Conservation (phyloP, 2,888 invertebrate species). For the Drosophila heteroneura region DNA sequence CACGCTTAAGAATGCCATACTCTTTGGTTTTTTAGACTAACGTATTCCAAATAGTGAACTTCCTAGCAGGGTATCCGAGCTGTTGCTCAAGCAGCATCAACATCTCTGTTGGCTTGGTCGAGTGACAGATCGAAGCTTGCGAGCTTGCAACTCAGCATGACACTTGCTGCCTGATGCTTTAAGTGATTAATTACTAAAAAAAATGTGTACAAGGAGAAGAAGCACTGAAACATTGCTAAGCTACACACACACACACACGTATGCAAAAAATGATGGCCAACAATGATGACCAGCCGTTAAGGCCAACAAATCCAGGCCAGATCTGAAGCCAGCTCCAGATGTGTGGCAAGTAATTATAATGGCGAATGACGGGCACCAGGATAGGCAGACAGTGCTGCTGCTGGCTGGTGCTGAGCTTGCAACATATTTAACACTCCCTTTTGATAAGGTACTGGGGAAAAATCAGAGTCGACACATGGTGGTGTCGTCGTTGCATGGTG, state of each 20-base stretch:
- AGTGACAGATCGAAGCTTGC: slow-evolving; percentile 45
- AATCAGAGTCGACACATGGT: slow-evolving; percentile 56
- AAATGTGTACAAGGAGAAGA: slow-evolving; percentile 41
- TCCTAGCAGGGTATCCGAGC: slow-evolving; percentile 37
- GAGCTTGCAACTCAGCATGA: slow-evolving; percentile 77
- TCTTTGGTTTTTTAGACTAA: not conserved
- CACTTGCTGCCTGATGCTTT: slow-evolving; percentile 75
- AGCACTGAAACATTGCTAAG: slow-evolving; percentile 41
- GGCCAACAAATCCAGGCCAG: slow-evolving; percentile 71
- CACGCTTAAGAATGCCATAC: not conserved
- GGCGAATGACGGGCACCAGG: slow-evolving; percentile 29
- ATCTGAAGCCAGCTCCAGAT: slow-evolving; percentile 41
- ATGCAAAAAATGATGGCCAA: slow-evolving; percentile 51
- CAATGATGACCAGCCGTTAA: slow-evolving; percentile 65
- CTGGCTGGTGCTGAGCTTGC: slow-evolving; percentile 51
- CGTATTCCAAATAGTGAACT: not conserved
- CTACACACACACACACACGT: slow-evolving; percentile 33
- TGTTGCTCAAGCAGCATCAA: slow-evolving; percentile 22
- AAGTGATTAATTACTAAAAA: slow-evolving; percentile 80
- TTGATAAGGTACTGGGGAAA: slow-evolving; percentile 51
- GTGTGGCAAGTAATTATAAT: slow-evolving; percentile 46
- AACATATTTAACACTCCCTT: slow-evolving; percentile 79
- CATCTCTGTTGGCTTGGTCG: slow-evolving; percentile 20
- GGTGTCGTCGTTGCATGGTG: slow-evolving; percentile 69
- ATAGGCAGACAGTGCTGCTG: slow-evolving; percentile 14